These are phyloP conservation scores for Aspidiotus rigidus DNA, from an alignment of 2,888 invertebrate species.

Conservation along the genomic window DNA sequence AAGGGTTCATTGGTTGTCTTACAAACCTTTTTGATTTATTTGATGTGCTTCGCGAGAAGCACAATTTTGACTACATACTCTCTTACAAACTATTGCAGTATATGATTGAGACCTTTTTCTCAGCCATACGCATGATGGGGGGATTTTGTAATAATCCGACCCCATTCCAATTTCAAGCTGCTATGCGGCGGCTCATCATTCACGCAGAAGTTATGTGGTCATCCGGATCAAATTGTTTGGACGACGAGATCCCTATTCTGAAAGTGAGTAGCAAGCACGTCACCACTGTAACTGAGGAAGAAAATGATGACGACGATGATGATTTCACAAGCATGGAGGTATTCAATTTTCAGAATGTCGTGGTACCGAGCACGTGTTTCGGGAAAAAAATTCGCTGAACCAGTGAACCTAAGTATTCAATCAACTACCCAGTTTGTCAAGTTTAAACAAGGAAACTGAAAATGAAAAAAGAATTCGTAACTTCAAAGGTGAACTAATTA, in stretches of 20 bases:
- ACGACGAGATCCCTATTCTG: not conserved
- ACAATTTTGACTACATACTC: constrained; percentile 10
- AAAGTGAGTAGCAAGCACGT: not conserved
- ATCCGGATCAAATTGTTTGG: not conserved
- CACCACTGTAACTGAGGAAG: no score
- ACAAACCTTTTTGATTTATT: constrained; percentile 13
- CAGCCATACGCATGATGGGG: constrained; percentile 9
- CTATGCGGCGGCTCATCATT: constrained; percentile 5
- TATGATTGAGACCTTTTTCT: constrained; percentile 17
- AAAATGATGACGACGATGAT: not conserved
- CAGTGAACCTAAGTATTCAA: not conserved
- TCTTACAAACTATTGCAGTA: constrained; percentile 16
- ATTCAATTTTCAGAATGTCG: constrained; percentile 8
- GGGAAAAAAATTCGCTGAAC: not conserved
- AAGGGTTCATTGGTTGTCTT: not conserved
- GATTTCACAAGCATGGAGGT: not conserved
- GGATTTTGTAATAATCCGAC: constrained; percentile 27
- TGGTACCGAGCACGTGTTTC: not conserved
- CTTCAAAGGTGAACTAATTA: no score
- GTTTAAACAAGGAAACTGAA: no score
- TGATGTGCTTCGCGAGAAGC: not conserved
- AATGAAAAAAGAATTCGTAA: no score
- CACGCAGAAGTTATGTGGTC: constrained; percentile 19
- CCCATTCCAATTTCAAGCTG: constrained; percentile 19
- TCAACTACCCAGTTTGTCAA: no score